Evolutionary conservation across 2,888 invertebrate species (phyloP), one percentile per base, ranked within the genome.

Genomic region (Serripes groenlandicus): DNA sequence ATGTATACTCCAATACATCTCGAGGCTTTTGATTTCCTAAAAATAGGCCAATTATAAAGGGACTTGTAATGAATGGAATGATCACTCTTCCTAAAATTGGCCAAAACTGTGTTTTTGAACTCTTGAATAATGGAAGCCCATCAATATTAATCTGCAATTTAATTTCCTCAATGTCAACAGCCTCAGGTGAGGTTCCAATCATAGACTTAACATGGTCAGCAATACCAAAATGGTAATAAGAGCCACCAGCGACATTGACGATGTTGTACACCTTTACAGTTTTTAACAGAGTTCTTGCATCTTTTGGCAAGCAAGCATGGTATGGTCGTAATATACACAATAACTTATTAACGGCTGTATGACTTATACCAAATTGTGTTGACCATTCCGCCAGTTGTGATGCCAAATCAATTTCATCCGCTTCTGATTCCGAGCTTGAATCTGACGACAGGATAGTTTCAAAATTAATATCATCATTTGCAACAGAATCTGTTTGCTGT

Each of bases 141-240:
- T 81, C 77, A 66, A 81, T 81, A 73, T 81, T 81, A 9, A 81
- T 35, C 34, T 81, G 81, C 23, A 76, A 9, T 18, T 35, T 34
- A 42, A 76, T 34, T 15, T 71, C 28, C 5, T 34, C 72, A 66
- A 71, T 71, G 49, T 42, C 68, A 64, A 37, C 21, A n/a, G 62
- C 4, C 34, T 32, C 64, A 4, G 56, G 32, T n/a, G 32, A 26
- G 7, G 37, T 58, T 42, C 26, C 21, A 18, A 73, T 18, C 37
- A 37, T 18, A 23, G 34, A n/a, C 3, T 23, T 35, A 7, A 72
- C 54, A 52, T 30, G 21, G 30, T 66, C 26, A 52, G 56, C 56
- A 72, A 81, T 32, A 34, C 81, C 81, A 81, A 77, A 76, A 77
- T 81, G 76, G 52, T 76, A 23, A 77, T 77, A 81, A 42, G 26